Evolutionary conservation across 1,140 invertebrate species (phyloP).

Genomic region (Drosophila takahashii): DNA sequence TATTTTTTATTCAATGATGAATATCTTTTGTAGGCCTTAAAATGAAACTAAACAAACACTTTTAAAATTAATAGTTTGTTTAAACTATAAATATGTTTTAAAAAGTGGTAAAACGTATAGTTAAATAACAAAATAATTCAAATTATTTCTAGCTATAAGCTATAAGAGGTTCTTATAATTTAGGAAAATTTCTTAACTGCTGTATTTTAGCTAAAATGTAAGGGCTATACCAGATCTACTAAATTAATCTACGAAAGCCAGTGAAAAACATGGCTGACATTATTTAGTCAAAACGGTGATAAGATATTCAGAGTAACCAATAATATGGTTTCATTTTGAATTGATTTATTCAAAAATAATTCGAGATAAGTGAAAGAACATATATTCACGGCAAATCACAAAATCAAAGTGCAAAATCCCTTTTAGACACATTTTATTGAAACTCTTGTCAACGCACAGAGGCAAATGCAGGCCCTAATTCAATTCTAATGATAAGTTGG

Average conservation of each 20-base stretch:
- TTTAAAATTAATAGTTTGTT: too few species aligned
- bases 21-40: too few species aligned
- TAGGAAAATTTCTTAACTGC: background rate
- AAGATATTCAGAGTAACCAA: slow-evolving; percentile 9
- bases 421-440: background rate
- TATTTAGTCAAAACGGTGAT: slow-evolving; percentile 1
- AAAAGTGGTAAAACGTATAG: too few species aligned
- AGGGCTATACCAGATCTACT: background rate
- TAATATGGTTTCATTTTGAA: background rate
- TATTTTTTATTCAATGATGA: too few species aligned
- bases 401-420: background rate
- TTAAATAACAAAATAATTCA: too few species aligned
- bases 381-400: background rate
- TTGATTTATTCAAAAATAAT: background rate
- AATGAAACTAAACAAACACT: too few species aligned
- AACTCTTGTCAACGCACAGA: background rate
- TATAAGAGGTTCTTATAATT: background rate
- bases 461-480: slow-evolving; percentile 3
- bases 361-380: background rate
- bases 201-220: slow-evolving; percentile 13
- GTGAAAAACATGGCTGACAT: background rate
- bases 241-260: slow-evolving; percentile 1
- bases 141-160: too few species aligned
- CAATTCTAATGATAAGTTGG: slow-evolving; percentile 39
- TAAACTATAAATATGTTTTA: too few species aligned